phyloP scores from a whole-genome alignment of 1,140 invertebrate species.

The Myzus persicae region DNA sequence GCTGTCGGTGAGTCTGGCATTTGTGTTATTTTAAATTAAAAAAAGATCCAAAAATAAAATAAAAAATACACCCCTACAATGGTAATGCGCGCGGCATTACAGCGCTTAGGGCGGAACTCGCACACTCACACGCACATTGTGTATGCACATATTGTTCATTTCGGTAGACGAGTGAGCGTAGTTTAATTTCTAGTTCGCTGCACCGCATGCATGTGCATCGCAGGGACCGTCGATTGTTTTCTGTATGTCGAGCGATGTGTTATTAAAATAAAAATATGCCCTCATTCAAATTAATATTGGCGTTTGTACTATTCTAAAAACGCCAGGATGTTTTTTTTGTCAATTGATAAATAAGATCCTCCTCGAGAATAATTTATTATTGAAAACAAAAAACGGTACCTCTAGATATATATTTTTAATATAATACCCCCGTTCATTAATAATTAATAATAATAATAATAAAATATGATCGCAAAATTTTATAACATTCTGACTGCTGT shows the following conservation, averaged over 20 bases:
- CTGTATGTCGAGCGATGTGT: neutral
- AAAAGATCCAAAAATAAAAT: neutral
- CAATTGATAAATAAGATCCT: neutral
- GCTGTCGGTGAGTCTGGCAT: neutral
- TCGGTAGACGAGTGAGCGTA: neutral
- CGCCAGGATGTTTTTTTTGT: neutral
- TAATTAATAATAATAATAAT: neutral
- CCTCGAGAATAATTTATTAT: neutral
- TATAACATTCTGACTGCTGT: neutral
- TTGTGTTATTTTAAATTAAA: conserved; percentile 52
- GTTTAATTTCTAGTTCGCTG: conserved; percentile 51
- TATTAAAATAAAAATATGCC: conserved; percentile 37
- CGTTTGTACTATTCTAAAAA: neutral
- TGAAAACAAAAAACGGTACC: neutral
- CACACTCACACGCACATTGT: neutral
- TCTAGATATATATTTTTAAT: no score
- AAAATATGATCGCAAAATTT: neutral
- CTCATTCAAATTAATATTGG: conserved; percentile 2
- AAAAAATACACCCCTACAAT: conserved; percentile 19
- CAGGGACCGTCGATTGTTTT: conserved; percentile 9
- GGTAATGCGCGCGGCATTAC: neutral
- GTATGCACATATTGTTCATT: conserved; percentile 40
- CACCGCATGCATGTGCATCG: neutral
- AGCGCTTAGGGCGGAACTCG: neutral
- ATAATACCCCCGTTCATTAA: no score